phyloP scores from a whole-genome alignment of 2,113 vertebrate genomes.

The Apeltes quadracus region DNA sequence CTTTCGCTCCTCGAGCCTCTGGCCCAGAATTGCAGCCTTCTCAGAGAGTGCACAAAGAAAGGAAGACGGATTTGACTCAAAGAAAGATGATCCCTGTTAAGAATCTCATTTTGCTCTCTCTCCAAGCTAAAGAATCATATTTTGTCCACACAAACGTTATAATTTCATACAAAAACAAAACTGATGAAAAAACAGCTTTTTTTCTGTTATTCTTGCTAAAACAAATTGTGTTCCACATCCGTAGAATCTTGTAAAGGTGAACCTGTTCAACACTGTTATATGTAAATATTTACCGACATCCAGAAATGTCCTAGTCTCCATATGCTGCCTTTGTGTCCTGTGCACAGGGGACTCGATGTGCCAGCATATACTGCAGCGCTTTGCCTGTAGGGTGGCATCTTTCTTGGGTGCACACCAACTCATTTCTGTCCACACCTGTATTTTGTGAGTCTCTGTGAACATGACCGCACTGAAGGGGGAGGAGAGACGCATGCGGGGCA shows the following conservation, averaged over 20 bases:
- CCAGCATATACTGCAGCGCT: conserved; percentile 31
- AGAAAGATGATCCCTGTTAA: conserved; percentile 26
- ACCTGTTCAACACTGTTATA: not conserved
- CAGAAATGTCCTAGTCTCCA: conserved; percentile 1
- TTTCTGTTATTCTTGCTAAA: conserved; percentile 2
- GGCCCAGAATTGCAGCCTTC: conserved; percentile 49
- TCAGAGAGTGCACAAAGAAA: conserved; percentile 43
- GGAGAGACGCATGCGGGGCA: conserved; percentile 53
- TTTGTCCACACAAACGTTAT: not conserved
- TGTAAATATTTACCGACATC: not conserved
- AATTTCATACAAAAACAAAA: not conserved
- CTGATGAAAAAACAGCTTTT: not conserved
- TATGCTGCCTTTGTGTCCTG: conserved; percentile 1
- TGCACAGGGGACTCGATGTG: conserved; percentile 24
- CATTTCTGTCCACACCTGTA: conserved; percentile 56
- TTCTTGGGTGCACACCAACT: conserved; percentile 35
- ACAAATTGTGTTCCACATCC: not conserved
- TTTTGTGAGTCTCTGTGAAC: conserved; percentile 70
- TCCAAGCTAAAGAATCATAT: conserved; percentile 12
- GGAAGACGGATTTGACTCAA: conserved; percentile 46
- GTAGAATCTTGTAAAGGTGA: not conserved
- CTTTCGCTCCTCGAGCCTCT: conserved; percentile 52
- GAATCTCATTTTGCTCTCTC: conserved; percentile 11
- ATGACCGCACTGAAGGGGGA: conserved; percentile 60
- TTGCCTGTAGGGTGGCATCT: conserved; percentile 51